Evolutionary conservation across 2,797 vertebrate species (phyloP), one percentile per base, ranked within the genome.

Genomic region (Brachymystax lenok): DNA sequence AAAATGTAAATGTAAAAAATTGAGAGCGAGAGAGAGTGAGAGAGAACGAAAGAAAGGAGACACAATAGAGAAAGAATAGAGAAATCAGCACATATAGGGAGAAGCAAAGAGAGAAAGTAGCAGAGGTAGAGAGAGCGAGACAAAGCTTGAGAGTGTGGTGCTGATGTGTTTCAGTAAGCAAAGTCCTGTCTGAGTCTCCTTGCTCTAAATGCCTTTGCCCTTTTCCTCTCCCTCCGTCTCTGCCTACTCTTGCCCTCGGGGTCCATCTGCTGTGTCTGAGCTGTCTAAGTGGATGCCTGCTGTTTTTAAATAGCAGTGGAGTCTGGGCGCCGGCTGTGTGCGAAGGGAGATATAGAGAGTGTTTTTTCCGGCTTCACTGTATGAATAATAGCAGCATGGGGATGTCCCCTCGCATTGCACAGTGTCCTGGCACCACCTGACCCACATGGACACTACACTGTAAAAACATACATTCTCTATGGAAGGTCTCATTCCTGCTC

Each of bases 121-220:
- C 7, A 59, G 63, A 51, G 81, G 76, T 68, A 80, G 77, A 75
- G 80, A 82, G 79, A 72, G 80, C 28, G 66, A 80, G 79, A 46
- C 40, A 46, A 46, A 46, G 40, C 40, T 46, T 46, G 79, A 50
- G 19, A 82, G 82, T 75, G 40, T 46, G 40, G 10, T 46, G 40
- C 40, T 46, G 40, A 46, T 46, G 40, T 46, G 40, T 46, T 46
- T 75, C 14, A 56, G 30, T 63, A 12, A 24, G 84, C 87, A 89
- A 82, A 89, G 82, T 89, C 79, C 81, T 72, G 72, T 84, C 84
- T 82, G 76, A 88, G 83, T 82, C 78, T 84, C 82, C 77, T 19
- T 71, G 73, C 51, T 77, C 5, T 74, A 84, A 79, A 77, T 74
- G 75, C 77, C 78, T 74, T 80, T 85, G 84, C 80, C 82, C 82